Evolutionary conservation across 2,888 invertebrate genomes (phyloP).

Genomic region (Cephonodes hylas): DNA sequence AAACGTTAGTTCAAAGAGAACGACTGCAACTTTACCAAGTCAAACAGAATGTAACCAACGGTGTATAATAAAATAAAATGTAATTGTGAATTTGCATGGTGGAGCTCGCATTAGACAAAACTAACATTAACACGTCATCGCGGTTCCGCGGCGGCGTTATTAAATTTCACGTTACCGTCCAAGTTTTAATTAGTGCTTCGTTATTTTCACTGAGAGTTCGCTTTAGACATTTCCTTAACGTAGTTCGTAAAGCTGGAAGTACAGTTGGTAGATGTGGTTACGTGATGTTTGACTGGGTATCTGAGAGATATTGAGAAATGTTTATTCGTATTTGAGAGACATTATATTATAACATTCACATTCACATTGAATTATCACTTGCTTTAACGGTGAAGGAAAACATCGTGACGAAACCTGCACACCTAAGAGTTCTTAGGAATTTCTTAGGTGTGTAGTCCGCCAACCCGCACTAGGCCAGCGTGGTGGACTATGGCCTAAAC

Average conservation of each 20-base stretch:
- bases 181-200: constrained; percentile 50
- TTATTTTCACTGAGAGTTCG: constrained; percentile 34
- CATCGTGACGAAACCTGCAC: too few relatives aligned
- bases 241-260: constrained; percentile 9
- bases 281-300: too few relatives aligned
- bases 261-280: constrained; percentile 14
- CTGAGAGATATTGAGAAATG: too few relatives aligned
- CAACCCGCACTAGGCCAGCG: too few relatives aligned
- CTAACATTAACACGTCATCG: neutral
- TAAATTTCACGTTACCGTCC: constrained; percentile 40
- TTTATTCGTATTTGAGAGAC: too few relatives aligned
- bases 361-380: too few relatives aligned
- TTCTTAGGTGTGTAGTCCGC: too few relatives aligned
- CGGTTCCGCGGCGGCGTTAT: constrained; percentile 29
- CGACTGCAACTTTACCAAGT: neutral
- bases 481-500: too few relatives aligned
- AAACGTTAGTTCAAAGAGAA: neutral
- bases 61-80: neutral
- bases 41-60: neutral
- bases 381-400: too few relatives aligned
- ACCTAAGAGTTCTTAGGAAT: too few relatives aligned
- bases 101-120: neutral
- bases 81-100: neutral
- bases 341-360: too few relatives aligned
- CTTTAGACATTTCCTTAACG: constrained; percentile 40